Evolutionary conservation across 2,888 invertebrate genomes (phyloP).

Genomic region (Drosophila phalerata): DNA sequence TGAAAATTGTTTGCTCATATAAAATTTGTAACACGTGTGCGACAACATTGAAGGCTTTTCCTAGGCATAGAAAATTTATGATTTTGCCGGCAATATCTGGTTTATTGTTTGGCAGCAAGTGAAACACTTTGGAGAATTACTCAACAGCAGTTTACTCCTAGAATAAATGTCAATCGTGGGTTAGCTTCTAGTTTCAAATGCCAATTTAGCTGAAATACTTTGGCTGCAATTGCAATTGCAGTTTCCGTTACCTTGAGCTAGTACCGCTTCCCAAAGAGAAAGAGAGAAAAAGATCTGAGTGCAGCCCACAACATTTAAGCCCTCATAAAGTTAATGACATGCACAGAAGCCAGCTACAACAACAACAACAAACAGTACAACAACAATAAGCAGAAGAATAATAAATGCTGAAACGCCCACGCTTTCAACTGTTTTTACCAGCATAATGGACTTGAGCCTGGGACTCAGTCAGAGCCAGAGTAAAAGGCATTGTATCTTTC

Average conservation of each 20-base stretch:
- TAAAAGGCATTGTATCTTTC: conserved; percentile 58
- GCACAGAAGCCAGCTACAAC: conserved; percentile 51
- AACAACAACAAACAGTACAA: conserved; percentile 18
- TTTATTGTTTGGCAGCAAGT: conserved; percentile 79
- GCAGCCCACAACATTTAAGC: conserved; percentile 61
- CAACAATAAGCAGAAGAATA: conserved; percentile 12
- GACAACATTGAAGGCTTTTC: conserved; percentile 24
- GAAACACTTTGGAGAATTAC: conserved; percentile 81
- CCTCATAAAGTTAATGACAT: conserved; percentile 83
- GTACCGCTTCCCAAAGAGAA: conserved; percentile 28
- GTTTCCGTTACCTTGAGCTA: conserved; percentile 78
- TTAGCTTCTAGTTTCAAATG: conserved; percentile 16
- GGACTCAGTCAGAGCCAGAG: conserved; percentile 24
- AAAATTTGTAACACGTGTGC: conserved; percentile 82
- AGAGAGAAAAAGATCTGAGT: too few relatives aligned
- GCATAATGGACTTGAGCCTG: conserved; percentile 53
- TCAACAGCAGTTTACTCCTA: conserved; percentile 22
- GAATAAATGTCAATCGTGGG: conserved; percentile 55
- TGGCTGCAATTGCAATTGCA: conserved; percentile 55
- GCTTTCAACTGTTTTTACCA: conserved; percentile 47
- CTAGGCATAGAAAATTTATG: conserved; percentile 72
- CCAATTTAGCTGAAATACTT: conserved; percentile 50
- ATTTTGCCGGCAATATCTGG: conserved; percentile 59
- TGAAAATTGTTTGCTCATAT: conserved; percentile 76
- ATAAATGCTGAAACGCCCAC: conserved; percentile 45